phyloP scores from a whole-genome alignment of 2,113 vertebrate species.

The Xiphorhynchus elegans region DNA sequence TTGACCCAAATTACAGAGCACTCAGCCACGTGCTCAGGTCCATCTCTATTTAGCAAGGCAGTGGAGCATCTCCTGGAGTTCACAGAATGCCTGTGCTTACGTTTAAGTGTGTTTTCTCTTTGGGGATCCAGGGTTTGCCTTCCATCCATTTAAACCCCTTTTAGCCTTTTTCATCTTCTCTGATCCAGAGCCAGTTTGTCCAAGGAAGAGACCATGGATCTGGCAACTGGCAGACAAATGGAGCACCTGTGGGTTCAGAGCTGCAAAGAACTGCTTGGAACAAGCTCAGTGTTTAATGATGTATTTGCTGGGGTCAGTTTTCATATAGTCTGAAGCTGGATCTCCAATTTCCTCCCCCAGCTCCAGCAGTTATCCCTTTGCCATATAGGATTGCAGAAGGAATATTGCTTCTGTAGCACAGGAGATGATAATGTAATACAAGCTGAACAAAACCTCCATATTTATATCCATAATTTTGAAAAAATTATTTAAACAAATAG shows the following conservation, averaged over 20 bases:
- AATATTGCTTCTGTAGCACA: not conserved
- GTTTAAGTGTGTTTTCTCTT: not conserved
- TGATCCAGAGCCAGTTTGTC: not conserved
- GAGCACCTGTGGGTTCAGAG: not conserved
- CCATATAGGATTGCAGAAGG: not conserved
- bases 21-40: not conserved
- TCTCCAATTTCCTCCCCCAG: not conserved
- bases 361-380: not conserved
- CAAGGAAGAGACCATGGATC: not conserved
- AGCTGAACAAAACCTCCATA: not conserved
- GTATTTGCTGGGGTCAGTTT: not conserved
- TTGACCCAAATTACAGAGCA: accelerated
- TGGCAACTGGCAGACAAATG: not conserved
- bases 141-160: not conserved
- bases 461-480: not conserved
- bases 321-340: accelerated
- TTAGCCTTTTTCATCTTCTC: accelerated
- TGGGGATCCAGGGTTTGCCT: not conserved
- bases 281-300: accelerated
- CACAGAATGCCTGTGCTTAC: not conserved
- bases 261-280: accelerated
- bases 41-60: accelerated
- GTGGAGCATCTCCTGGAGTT: not conserved
- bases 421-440: not conserved
- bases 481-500: not conserved